phyloP scores from a whole-genome alignment of 2,888 invertebrate genomes.

The Dynastes hyllus region DNA sequence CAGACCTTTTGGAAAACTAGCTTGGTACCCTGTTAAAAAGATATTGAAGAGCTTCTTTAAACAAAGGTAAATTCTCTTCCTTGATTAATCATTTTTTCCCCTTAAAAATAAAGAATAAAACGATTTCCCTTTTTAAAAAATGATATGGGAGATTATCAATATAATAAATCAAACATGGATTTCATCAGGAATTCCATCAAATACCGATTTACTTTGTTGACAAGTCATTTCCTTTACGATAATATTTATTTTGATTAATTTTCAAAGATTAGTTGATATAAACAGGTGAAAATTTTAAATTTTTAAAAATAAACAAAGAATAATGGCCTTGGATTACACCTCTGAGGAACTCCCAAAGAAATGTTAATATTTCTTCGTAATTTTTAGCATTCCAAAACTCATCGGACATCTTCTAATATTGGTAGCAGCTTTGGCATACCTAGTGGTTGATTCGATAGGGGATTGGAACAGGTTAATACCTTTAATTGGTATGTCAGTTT shows the following conservation, averaged over 20 bases:
- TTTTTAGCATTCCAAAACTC: slow-evolving; percentile 72
- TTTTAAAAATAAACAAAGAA: too few relatives aligned
- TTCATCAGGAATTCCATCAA: too few relatives aligned
- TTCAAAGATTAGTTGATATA: too few relatives aligned
- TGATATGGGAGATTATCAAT: neutral
- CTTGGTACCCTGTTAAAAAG: slow-evolving; percentile 66
- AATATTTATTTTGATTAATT: too few relatives aligned
- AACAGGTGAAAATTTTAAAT: too few relatives aligned
- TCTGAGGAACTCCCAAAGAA: too few relatives aligned
- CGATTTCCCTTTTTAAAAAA: too few relatives aligned
- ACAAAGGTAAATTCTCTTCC: slow-evolving; percentile 47
- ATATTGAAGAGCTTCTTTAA: slow-evolving; percentile 28
- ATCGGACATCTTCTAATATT: slow-evolving; percentile 71
- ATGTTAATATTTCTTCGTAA: slow-evolving; percentile 1
- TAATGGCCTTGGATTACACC: too few relatives aligned
- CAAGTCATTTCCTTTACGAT: too few relatives aligned
- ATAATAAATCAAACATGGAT: too few relatives aligned
- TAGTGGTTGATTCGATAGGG: slow-evolving; percentile 78
- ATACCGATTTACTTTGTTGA: too few relatives aligned
- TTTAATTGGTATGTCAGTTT: slow-evolving; percentile 77
- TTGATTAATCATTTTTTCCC: neutral
- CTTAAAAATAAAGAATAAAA: too few relatives aligned
- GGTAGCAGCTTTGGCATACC: slow-evolving; percentile 73
- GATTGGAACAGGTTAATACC: slow-evolving; percentile 78
- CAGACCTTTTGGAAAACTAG: slow-evolving; percentile 24